Evolutionary conservation across 1,140 invertebrate species (phyloP).

Genomic region (Acromyrmex echinatior): DNA sequence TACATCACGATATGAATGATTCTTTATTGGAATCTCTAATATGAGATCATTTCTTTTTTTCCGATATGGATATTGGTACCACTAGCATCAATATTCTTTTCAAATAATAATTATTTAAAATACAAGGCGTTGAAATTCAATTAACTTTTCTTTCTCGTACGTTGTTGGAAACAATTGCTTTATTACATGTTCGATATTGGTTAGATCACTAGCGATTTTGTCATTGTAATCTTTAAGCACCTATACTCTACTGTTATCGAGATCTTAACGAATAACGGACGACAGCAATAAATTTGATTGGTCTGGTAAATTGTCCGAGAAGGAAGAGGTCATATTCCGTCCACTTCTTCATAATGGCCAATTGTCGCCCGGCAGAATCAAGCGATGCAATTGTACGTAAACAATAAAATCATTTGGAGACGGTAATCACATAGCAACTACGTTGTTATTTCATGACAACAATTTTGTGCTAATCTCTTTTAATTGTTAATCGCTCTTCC

Average conservation of each 20-base stretch:
- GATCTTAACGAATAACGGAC: constrained; percentile 77
- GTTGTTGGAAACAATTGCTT: not conserved
- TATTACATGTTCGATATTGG: constrained; percentile 16
- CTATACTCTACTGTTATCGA: constrained; percentile 32
- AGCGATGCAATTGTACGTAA: constrained; percentile 77
- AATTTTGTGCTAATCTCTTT: not conserved
- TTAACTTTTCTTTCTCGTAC: not conserved
- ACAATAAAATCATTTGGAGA: constrained; percentile 78
- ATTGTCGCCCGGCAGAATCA: constrained; percentile 78
- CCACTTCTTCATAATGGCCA: constrained; percentile 81
- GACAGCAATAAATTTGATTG: constrained; percentile 83
- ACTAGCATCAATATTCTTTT: not conserved
- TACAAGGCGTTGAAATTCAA: not conserved
- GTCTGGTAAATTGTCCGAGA: constrained; percentile 81
- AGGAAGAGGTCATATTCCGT: constrained; percentile 77
- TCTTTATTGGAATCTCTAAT: not conserved
- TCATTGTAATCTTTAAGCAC: constrained; percentile 18
- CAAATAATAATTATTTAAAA: not conserved
- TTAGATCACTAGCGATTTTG: constrained; percentile 34
- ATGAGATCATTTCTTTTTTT: not conserved
- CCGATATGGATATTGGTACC: not conserved
- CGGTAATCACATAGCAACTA: constrained; percentile 11
- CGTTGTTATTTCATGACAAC: not conserved
- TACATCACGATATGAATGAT: not conserved
- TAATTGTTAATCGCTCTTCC: not conserved